Evolutionary conservation across 2,113 vertebrate species (phyloP), one percentile per base, ranked within the genome.

Genomic region (Corvus hawaiiensis): DNA sequence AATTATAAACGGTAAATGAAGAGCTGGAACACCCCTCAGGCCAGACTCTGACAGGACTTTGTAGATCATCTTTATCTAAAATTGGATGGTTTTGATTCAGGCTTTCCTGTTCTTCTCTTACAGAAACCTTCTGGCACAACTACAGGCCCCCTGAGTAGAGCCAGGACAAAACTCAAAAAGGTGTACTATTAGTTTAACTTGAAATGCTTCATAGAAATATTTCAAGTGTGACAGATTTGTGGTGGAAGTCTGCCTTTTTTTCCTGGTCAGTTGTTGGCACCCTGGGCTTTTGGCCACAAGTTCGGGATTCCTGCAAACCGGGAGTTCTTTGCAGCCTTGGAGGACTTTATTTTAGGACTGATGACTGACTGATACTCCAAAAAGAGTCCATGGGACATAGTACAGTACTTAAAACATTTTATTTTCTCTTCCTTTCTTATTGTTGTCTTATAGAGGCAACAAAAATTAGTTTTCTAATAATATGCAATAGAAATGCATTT

Each of bases 381-480:
- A 88, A 86, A 52, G 48, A 68, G 39, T 59, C 21, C 27, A n/a
- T 4, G 18, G 17, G 43, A 79, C 63, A 48, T 62, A 33, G 13
- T 43, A 49, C 22, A 35, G 58, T 68, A 85, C 51, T 78, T 52
- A 54, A 75, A 81, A 61, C 52, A 81, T 90, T 56, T 92, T 46
- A 51, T 86, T 84, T 90, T 84, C 72, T 26, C 43, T 72, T 62
- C 16, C 11, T 64, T 93, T 83, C 88, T 67, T 77, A 48, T 16
- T 27, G 52, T 62, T 78, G 19, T 59, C 35, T 84, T 72, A 84
- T 46, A 75, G 76, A 86, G 19, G 68, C 46, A 93, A 94, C 68
- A 86, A 92, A 95, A 94, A 87, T 14, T 84, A 95, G 64, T 90
- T 89, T 92, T 71, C 79, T 63, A 84, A 61, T 87, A 81, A 95